These are phyloP conservation scores for Copidosoma aretas DNA, from an alignment of 2,888 invertebrate species.

Conservation along the genomic window DNA sequence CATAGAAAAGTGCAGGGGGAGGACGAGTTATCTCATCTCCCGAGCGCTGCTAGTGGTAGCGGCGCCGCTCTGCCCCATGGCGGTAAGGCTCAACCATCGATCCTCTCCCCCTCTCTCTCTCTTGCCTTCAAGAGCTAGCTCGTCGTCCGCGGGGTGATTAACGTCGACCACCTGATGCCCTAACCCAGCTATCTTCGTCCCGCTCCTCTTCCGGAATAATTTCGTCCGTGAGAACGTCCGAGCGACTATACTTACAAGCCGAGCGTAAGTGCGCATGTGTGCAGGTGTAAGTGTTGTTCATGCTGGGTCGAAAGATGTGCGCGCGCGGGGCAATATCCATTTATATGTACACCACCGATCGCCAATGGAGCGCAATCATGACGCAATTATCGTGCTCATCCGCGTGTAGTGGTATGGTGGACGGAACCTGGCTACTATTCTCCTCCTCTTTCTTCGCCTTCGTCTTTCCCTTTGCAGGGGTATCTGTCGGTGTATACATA, in stretches of 20 bases:
- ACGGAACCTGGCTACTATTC: not conserved
- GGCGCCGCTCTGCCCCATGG: conserved; percentile 36
- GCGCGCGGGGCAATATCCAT: conserved; percentile 27
- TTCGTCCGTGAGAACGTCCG: conserved; percentile 44
- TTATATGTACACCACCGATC: conserved; percentile 15
- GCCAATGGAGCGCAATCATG: conserved; percentile 36
- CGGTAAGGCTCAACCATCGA: conserved; percentile 42
- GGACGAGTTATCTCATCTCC: not conserved
- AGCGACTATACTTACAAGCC: not conserved
- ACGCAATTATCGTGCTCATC: conserved; percentile 33
- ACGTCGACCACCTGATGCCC: conserved; percentile 52
- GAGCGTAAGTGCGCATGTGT: conserved; percentile 2
- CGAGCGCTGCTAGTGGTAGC: conserved; percentile 10
- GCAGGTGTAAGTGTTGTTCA: not conserved
- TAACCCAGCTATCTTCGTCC: conserved; percentile 41
- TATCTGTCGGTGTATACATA: no score
- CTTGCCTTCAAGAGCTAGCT: conserved; percentile 18
- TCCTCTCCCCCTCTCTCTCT: conserved; percentile 24
- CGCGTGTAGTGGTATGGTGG: not conserved
- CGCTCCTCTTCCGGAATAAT: conserved; percentile 49
- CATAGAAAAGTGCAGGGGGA: not conserved
- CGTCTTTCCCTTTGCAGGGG: no score
- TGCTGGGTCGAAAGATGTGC: not conserved
- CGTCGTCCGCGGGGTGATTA: conserved; percentile 43
- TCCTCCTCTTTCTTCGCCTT: not conserved